Evolutionary conservation across 2,113 vertebrate genomes (phyloP).

Genomic region (Muntiacus muntjak): DNA sequence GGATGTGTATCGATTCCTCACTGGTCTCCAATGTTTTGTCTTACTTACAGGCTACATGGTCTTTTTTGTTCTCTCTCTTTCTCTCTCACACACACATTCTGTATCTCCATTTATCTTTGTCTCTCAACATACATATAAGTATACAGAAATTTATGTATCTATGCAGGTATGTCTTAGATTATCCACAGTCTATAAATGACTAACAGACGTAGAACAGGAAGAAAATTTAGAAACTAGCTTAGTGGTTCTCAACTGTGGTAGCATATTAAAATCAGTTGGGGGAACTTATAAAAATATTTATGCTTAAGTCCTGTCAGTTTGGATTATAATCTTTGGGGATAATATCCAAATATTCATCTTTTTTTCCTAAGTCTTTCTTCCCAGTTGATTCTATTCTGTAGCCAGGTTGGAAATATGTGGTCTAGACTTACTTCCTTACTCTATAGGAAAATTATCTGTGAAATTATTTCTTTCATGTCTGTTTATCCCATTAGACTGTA

Average conservation of each 20-base stretch:
- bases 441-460: not conserved
- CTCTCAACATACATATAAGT: not conserved
- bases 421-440: not conserved
- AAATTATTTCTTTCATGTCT: constrained; percentile 4
- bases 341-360: not conserved
- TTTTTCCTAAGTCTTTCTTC: not conserved
- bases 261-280: not conserved
- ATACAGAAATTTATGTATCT: not conserved
- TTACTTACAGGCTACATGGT: not conserved
- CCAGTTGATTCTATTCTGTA: not conserved
- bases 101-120: not conserved
- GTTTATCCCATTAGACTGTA: not conserved
- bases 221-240: not conserved
- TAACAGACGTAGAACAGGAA: not conserved
- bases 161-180: not conserved
- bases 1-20: not conserved
- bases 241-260: not conserved
- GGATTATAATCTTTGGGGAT: not conserved
- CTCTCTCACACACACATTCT: not conserved
- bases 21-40: not conserved
- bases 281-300: not conserved
- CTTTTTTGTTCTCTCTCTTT: not conserved
- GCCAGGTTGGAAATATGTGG: not conserved
- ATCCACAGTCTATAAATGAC: not conserved
- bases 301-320: not conserved